A percentile compares a stretch with the other conserved stretches of the same genome.
These are phyloP conservation scores for Melanaphis sacchari DNA, from an alignment of 1,140 invertebrate species.

Conservation along the genomic window DNA sequence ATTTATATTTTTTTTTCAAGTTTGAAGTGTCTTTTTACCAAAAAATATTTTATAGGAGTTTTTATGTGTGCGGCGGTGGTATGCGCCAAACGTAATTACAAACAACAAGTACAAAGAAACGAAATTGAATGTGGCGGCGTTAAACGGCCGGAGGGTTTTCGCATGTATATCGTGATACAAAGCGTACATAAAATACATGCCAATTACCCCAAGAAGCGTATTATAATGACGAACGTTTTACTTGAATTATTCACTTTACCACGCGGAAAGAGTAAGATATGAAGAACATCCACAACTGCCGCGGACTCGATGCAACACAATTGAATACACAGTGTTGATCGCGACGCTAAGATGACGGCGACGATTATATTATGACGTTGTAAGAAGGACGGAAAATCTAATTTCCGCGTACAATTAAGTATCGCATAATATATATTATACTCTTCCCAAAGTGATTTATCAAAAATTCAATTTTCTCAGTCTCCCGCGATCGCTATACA, in stretches of 20 bases:
- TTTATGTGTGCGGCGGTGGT: not conserved
- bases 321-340: not conserved
- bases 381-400: not conserved
- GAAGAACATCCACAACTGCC: not conserved
- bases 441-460: constrained; percentile 26
- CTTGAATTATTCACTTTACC: not conserved
- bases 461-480: constrained; percentile 36
- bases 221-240: not conserved
- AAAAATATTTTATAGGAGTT: not conserved
- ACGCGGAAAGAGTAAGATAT: too few species aligned
- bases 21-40: not conserved
- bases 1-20: not conserved
- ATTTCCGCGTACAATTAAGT: constrained; percentile 40
- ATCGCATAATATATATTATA: not conserved
- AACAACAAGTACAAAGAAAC: not conserved
- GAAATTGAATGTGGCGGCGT: not conserved
- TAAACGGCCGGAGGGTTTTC: not conserved
- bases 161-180: not conserved
- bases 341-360: not conserved
- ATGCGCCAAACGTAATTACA: not conserved
- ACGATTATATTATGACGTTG: not conserved
- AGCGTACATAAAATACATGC: not conserved
- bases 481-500: not conserved
- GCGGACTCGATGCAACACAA: not conserved
- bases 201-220: not conserved